Evolutionary conservation across 2,113 vertebrate species (phyloP).

Genomic region (Noturus placidus): DNA sequence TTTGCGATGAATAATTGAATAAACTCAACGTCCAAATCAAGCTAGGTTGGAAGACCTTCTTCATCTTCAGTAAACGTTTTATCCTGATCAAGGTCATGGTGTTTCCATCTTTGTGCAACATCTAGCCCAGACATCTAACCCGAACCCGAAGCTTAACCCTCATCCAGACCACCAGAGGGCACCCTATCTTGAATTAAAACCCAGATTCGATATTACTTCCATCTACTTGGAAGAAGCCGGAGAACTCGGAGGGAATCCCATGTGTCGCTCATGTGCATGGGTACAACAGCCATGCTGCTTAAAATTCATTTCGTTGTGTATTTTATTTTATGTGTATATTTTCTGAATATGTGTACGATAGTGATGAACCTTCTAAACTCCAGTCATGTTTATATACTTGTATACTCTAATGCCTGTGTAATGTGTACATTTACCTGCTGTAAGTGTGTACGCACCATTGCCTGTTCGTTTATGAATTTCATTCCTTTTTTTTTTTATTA

Average conservation of each 20-base stretch:
- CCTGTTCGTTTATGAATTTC: background rate
- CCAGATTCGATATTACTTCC: background rate
- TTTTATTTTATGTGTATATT: no score
- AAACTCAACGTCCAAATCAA: background rate
- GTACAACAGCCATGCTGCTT: no score
- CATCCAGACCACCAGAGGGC: background rate
- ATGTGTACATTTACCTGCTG: background rate
- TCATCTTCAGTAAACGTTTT: background rate
- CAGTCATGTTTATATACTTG: background rate
- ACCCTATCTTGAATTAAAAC: no score
- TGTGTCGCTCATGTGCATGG: background rate
- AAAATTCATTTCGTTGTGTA: no score
- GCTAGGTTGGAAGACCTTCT: background rate
- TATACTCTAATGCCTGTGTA: background rate
- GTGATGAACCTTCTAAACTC: background rate
- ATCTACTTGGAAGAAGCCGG: background rate
- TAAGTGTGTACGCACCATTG: no score
- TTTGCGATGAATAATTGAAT: background rate
- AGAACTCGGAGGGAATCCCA: background rate
- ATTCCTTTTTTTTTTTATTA: background rate
- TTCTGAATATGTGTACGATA: no score
- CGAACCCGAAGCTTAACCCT: no score
- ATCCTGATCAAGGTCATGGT: background rate
- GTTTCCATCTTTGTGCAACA: background rate
- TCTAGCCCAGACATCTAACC: background rate